Conservation (phyloP, 1,140 invertebrate species). For the Drosophila mayri region DNA sequence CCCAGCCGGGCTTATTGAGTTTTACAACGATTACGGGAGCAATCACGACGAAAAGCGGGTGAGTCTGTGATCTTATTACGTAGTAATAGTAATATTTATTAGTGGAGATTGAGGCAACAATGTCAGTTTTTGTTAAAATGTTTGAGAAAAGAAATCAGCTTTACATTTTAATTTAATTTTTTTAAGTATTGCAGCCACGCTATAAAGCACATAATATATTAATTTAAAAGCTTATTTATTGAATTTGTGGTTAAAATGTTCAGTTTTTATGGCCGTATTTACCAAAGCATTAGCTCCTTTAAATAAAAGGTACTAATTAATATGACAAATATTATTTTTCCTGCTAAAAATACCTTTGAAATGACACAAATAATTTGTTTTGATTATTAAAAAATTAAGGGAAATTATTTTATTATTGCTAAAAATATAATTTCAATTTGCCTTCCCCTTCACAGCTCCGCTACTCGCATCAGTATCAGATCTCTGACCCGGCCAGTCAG, state of each 20-base stretch:
- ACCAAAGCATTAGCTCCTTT: background rate
- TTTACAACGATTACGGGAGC: slow-evolving; percentile 60
- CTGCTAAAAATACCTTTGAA: slow-evolving; percentile 7
- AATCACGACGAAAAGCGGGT: slow-evolving; percentile 62
- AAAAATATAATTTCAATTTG: background rate
- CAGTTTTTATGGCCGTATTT: background rate
- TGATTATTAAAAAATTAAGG: background rate
- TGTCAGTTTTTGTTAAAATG: background rate
- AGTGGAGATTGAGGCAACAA: background rate
- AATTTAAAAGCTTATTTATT: background rate
- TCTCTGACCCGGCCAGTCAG: slow-evolving; percentile 82
- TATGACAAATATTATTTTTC: slow-evolving; percentile 2
- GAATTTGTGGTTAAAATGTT: background rate
- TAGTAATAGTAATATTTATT: background rate
- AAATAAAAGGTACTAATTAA: background rate
- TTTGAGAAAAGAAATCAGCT: too few species aligned
- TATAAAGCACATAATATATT: background rate
- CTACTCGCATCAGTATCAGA: slow-evolving; percentile 85
- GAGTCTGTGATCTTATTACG: slow-evolving; percentile 18
- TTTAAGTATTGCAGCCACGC: background rate
- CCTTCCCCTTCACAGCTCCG: slow-evolving; percentile 59
- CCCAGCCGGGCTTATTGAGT: slow-evolving; percentile 52
- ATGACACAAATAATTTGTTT: slow-evolving; percentile 15
- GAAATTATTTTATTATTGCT: background rate
- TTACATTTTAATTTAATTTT: background rate